These are phyloP conservation scores for Pristionchus fissidentatus DNA, from an alignment of 2,888 invertebrate genomes.

Conservation along the genomic window DNA sequence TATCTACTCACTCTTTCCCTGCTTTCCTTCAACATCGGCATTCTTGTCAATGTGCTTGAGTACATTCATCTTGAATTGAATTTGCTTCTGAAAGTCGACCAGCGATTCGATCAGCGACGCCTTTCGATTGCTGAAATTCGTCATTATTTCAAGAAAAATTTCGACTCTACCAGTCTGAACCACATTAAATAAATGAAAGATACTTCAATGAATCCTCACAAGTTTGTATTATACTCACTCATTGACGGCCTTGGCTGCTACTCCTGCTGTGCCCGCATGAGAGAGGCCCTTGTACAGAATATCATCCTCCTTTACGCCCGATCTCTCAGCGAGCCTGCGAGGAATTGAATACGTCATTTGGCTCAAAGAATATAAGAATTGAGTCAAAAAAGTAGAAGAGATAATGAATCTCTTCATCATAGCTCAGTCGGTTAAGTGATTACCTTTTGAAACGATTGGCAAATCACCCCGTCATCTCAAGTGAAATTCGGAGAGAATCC, in stretches of 20 bases:
- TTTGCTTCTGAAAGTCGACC: conserved; percentile 68
- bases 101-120: conserved; percentile 65
- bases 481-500: no score
- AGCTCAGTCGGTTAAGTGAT: not conserved
- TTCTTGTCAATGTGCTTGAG: conserved; percentile 57
- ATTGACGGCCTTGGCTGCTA: conserved; percentile 54
- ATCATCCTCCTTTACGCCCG: conserved; percentile 62
- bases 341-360: not conserved
- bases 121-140: conserved; percentile 58
- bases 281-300: conserved; percentile 65
- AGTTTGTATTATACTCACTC: conserved; percentile 52
- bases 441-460: no score
- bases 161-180: not conserved
- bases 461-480: no score
- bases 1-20: not conserved
- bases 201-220: not conserved
- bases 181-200: not conserved
- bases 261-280: conserved; percentile 50
- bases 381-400: not conserved
- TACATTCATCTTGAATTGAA: conserved; percentile 66
- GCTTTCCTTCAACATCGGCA: no score
- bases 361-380: no score
- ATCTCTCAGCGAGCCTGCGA: conserved; percentile 43
- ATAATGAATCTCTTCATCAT: not conserved
- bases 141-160: not conserved